Base-by-base conservation (phyloP, 2,113 vertebrate species). In the Centropus bengalensis region DNA sequence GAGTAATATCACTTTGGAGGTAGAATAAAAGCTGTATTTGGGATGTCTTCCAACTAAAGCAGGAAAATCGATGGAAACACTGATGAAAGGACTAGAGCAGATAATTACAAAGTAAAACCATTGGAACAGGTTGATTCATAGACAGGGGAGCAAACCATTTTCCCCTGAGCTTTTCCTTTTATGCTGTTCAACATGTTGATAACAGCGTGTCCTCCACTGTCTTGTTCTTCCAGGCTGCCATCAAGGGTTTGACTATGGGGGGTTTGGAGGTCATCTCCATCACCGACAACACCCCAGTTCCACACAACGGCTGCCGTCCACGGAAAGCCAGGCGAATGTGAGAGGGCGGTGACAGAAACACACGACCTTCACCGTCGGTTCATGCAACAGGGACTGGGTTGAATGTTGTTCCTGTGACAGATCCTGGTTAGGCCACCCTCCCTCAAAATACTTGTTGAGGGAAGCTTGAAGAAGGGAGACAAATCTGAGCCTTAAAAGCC, bases 271-370 rank as follows among this genome's bases (percentile, higher is more conserved):
- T 99, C 71, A 98, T 99, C 94, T 99, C 99, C n/a, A 98, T 99
- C 98, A 99, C 99, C 0, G 99, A 99, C 97, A 98, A 98, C 98
- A 99, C 98, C 38, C 99, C 99, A 0, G 96, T 99, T 59, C 99
- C 99, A 3, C 99, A 99, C 98, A 99, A 99, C 0, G 99, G 99
- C 91, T 99, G 99, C 95, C 99, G 99, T 75, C 99, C 99, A 17
- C 98, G 98, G 86, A 99, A 99, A 95, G 98, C 97, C 44, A 98
- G 99, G 70, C 98, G 99, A 86, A 84, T 98, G 14, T 99, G 98
- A 98, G 75, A n/a, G 4, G 13, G 19, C 30, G 83, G 4, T 2
- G 27, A 68, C 84, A 71, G 10, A 60, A 8, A 60, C 24, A 14
- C 17, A 3, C 32, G 19, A 52, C 47, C 16, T 88, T 38, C 69